Base-by-base conservation (phyloP, 2,797 vertebrate species). In the Scleropages formosus region DNA sequence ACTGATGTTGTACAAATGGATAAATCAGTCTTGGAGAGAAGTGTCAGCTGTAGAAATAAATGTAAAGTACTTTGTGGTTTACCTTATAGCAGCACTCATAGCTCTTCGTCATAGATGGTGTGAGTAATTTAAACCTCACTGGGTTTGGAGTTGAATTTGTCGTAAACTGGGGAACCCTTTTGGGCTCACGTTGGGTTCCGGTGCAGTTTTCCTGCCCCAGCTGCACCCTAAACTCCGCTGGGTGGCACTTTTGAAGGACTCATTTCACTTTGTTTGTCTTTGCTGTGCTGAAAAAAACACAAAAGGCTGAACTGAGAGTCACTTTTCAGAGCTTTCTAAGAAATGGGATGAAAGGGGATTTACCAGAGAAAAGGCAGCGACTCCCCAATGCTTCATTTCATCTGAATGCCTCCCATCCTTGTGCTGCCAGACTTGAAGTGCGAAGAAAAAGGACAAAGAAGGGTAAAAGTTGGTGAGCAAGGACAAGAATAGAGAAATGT, bases 371-470 rank as follows among this genome's bases (percentile, higher is more conserved):
- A 78, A 70, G 53, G 70, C 71, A 71, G 72, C 73, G 31, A 79
- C 24, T 24, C 73, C 85, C 78, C 51, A 8, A 81, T 83, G 84
- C 81, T 81, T 78, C 26, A 62, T 78, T 84, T 86, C 66, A 69
- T 59, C 67, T 82, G 74, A 75, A 24, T 75, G 78, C 81, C 78
- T 24, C 67, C 82, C 39, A 72, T 77, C 72, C 22, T 80, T 76
- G 12, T 18, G 49, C 78, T 85, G 84, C 83, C 84, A 86, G 84
- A 65, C 85, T 87, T 84, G 81, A 75, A 82, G 84, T 83, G 84
- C 82, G 24, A 18, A 85, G 86, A 78, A 74, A 59, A 73, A 70
- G 71, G 26, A 27, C 13, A 20, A 61, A 66, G 72, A 72, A 82
- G 84, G 80, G 75, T 44, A 68, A 79, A 68, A 80, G 51, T 83